A percentile compares a stretch with the other conserved stretches of the same genome.
Evolutionary conservation across 53 echinoderm and acorn worm genomes (phyloP).

Genomic region (Henricia sp.): DNA sequence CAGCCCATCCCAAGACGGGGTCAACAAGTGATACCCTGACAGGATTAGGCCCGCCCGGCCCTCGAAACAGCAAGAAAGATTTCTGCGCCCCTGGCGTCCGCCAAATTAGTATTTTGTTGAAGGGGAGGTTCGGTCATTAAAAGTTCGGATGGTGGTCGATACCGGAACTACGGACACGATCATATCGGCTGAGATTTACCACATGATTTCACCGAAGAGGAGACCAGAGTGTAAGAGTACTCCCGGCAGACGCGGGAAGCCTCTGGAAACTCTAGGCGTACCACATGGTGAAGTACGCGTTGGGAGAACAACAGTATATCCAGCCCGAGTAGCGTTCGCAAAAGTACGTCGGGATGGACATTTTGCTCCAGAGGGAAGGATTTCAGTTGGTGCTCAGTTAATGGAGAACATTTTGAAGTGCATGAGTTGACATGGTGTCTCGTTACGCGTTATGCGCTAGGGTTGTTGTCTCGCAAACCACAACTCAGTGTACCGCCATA

Average conservation of each 20-base stretch:
- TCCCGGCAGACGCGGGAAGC: constrained; percentile 45
- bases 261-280: constrained; percentile 31
- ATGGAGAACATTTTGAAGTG: background rate
- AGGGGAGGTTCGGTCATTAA: constrained; percentile 12
- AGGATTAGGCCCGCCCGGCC: background rate
- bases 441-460: background rate
- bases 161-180: constrained; percentile 57
- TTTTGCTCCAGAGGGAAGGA: background rate
- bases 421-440: background rate
- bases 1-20: constrained; percentile 28
- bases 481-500: no score
- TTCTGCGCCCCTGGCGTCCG: background rate
- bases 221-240: constrained; percentile 2
- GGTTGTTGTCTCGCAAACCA: no score
- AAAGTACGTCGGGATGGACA: constrained; percentile 27
- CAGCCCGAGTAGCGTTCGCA: constrained; percentile 42
- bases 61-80: background rate
- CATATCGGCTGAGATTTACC: constrained; percentile 43
- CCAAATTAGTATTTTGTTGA: background rate
- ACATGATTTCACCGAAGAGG: constrained; percentile 25
- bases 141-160: constrained; percentile 46
- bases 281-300: constrained; percentile 5
- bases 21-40: background rate
- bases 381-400: background rate
- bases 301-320: background rate